A percentile compares a stretch with the other conserved stretches of the same genome.
phyloP scores from a whole-genome alignment of 2,113 vertebrate genomes.

The Labrus mixtus region DNA sequence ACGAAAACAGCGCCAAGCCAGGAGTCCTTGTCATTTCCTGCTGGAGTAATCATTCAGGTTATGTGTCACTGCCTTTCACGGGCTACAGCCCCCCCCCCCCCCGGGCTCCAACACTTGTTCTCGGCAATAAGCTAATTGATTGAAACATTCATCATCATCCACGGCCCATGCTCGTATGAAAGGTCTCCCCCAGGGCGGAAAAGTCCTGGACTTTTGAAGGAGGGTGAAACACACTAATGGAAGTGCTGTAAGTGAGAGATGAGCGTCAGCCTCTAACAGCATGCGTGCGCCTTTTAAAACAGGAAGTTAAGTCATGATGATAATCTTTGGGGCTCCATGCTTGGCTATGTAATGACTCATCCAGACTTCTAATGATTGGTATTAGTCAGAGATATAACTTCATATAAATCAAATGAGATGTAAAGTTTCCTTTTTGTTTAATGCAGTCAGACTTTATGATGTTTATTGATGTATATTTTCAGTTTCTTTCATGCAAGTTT shows the following conservation, averaged over 20 bases:
- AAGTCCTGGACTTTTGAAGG: constrained; percentile 60
- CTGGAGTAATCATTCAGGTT: constrained; percentile 63
- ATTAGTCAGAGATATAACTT: not conserved
- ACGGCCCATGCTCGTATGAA: constrained; percentile 41
- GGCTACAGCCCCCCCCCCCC: constrained; percentile 49
- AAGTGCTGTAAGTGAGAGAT: constrained; percentile 51
- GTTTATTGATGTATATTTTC: constrained; percentile 49
- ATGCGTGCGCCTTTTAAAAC: constrained; percentile 2
- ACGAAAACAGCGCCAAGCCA: constrained; percentile 15
- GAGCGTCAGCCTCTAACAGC: constrained; percentile 14
- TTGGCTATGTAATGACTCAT: not conserved
- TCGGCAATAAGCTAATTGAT: constrained; percentile 77
- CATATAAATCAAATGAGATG: constrained; percentile 23
- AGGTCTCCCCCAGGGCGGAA: constrained; percentile 33
- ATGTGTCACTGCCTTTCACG: constrained; percentile 57
- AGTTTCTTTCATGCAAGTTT: constrained; percentile 15
- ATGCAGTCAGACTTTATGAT: constrained; percentile 20
- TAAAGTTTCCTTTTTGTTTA: constrained; percentile 29
- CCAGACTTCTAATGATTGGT: not conserved
- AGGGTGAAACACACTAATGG: constrained; percentile 52
- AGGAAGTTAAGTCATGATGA: constrained; percentile 19
- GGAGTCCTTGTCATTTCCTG: constrained; percentile 31
- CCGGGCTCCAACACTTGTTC: constrained; percentile 64
- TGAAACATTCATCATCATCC: constrained; percentile 74
- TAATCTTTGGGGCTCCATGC: not conserved